phyloP scores from a whole-genome alignment of 1,140 invertebrate species.

The Heterodera carotae region DNA sequence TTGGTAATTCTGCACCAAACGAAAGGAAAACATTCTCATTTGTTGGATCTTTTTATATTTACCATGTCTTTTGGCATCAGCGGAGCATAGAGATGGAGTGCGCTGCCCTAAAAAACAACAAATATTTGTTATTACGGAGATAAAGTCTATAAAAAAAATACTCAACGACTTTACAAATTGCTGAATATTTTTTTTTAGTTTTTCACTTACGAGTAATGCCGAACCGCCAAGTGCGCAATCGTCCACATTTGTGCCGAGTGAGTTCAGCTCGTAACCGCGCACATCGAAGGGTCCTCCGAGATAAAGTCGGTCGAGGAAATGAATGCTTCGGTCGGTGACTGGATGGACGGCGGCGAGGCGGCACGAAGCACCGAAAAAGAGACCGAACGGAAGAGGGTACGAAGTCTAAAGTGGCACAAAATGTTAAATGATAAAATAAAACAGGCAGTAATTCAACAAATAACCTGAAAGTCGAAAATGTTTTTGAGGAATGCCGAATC shows the following conservation, averaged over 20 bases:
- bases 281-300: conserved; percentile 61
- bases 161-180: neutral
- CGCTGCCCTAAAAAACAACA: conserved; percentile 30
- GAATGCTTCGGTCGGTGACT: conserved; percentile 50
- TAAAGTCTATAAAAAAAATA: no score
- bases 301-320: conserved; percentile 59
- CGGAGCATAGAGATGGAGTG: conserved; percentile 55
- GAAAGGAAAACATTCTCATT: no score
- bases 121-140: neutral
- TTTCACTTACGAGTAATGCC: conserved; percentile 20
- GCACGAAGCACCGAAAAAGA: conserved; percentile 49
- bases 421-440: conserved; percentile 3
- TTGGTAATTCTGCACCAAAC: no score
- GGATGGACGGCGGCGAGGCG: conserved; percentile 45
- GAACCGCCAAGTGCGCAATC: conserved; percentile 51
- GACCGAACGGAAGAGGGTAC: conserved; percentile 45
- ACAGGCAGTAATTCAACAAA: neutral
- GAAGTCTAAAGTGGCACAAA: conserved; percentile 48
- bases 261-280: conserved; percentile 60
- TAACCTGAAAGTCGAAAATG: conserved; percentile 58
- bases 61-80: conserved; percentile 55
- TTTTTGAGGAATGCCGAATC: conserved; percentile 58
- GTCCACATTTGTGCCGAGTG: conserved; percentile 55
- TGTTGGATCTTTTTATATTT: no score
- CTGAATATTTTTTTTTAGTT: neutral